Base-by-base conservation (phyloP, 2,888 invertebrate genomes). In the Rhorus exstirpatorius region DNA sequence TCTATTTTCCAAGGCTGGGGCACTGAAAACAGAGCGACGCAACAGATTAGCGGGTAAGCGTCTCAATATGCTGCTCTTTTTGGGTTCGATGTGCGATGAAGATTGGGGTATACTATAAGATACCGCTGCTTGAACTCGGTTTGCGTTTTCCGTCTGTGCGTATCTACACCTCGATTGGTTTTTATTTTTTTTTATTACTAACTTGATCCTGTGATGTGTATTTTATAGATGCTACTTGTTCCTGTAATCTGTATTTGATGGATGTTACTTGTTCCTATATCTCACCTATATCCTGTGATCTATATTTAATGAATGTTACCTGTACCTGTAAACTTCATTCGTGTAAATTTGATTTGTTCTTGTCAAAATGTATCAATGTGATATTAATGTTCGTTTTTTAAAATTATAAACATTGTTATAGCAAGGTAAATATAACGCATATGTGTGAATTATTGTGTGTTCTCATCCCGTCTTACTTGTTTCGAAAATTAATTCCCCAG, bases 1-100 rank as follows among this genome's bases (percentile, higher is more conserved):
- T 0, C 19, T 84, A 0, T 85, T 84, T 41, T 85, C 83, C 6
- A 68, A 83, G 65, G 81, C 83, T 8, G 76, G 79, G 31, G n/a
- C 41, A 7, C 82, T 82, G 1, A 83, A 86, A 63, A 35, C 38
- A 2, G 76, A 79, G 7, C n/a, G 41, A 0, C 72, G 84, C 21
- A 82, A 61, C 41, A 51, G 76, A 17, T 8, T 82, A 12, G 60
- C 6, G 1, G 67, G 46, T 35, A 58, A 58, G 10, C 26, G 46
- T 35, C 24, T 76, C 21, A 35, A 76, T 26, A 44, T 46, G 26
- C 35, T 76, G 38, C 55, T 76, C 7, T 76, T 76, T 38, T 31
- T 67, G 31, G 58, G 26, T 35, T 41, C 44, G 35, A n/a, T 58
- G 14, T 21, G 41, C 12, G 46, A 58, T 10, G 19, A 76, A 31